phyloP scores from a whole-genome alignment of 1,140 invertebrate species.

The Drosophila asahinai region DNA sequence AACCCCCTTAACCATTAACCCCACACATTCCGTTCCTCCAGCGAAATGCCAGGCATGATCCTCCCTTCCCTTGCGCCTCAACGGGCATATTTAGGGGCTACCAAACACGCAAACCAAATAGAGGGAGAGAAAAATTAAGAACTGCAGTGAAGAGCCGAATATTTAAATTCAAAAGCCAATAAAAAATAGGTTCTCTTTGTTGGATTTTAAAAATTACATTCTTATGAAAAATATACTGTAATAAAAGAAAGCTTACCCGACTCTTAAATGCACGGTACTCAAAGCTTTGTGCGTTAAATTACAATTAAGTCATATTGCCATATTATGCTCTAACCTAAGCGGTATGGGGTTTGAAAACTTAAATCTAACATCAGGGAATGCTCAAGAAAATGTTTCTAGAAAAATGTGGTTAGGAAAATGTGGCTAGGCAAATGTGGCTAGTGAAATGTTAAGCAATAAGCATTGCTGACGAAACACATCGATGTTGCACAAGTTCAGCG shows the following conservation, averaged over 20 bases:
- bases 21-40: conserved; percentile 47
- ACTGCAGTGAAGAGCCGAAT: conserved; percentile 3
- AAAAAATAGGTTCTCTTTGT: not conserved
- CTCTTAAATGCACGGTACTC: too few relatives aligned
- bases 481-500: not conserved
- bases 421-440: too few relatives aligned
- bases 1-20: conserved; percentile 42
- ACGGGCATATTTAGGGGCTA: conserved; percentile 61
- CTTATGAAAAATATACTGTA: not conserved
- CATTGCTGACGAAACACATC: not conserved
- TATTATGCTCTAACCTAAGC: too few relatives aligned
- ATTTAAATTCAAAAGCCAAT: conserved; percentile 15
- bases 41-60: conserved; percentile 22
- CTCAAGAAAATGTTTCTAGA: not conserved
- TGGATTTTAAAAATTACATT: not conserved
- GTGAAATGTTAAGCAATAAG: not conserved
- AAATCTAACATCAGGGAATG: not conserved
- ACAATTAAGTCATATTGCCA: not conserved
- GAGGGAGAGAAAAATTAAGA: conserved; percentile 28
- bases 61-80: conserved; percentile 17
- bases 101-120: conserved; percentile 51
- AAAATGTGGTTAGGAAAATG: too few relatives aligned
- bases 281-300: not conserved
- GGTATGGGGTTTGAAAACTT: not conserved
- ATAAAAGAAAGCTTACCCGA: not conserved